A percentile compares a stretch with the other conserved stretches of the same genome.
These are phyloP conservation scores for Itoplectis maculator DNA, from an alignment of 2,888 invertebrate genomes.

Conservation along the genomic window DNA sequence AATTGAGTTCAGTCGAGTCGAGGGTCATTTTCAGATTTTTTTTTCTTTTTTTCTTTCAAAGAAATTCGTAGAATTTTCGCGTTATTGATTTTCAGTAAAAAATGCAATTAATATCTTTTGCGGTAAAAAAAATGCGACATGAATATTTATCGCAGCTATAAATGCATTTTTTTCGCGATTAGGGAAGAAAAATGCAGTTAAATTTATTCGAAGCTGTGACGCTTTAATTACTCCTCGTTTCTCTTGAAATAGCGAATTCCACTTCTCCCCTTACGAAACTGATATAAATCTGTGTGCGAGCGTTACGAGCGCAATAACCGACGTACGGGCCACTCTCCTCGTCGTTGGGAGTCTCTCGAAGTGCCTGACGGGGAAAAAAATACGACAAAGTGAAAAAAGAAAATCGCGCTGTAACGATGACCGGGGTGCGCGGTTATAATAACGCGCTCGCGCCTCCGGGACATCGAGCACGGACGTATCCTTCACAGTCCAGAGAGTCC, in stretches of 20 bases:
- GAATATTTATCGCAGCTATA: too few relatives aligned
- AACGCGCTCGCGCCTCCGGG: conserved; percentile 5
- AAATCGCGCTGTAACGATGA: conserved; percentile 17
- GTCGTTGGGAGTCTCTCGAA: neutral
- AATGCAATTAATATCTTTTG: too few relatives aligned
- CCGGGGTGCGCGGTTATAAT: neutral
- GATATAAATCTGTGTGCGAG: neutral
- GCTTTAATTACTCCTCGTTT: neutral
- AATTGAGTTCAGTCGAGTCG: neutral
- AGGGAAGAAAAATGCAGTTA: too few relatives aligned
- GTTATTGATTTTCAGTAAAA: neutral
- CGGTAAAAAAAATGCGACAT: too few relatives aligned
- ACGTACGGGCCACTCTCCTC: neutral
- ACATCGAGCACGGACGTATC: neutral
- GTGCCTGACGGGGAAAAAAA: neutral
- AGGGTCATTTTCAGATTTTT: neutral
- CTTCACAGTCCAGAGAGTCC: conserved; percentile 48
- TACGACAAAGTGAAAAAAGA: conserved; percentile 1
- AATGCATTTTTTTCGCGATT: neutral
- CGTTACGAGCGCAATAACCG: conserved; percentile 13
- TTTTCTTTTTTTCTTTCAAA: too few relatives aligned
- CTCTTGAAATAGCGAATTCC: neutral
- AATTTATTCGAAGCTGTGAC: neutral
- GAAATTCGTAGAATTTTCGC: too few relatives aligned
- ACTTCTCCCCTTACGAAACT: neutral